Evolutionary conservation across 2,888 invertebrate species (phyloP), one percentile per base, ranked within the genome.

Genomic region (Cristatella mucedo): DNA sequence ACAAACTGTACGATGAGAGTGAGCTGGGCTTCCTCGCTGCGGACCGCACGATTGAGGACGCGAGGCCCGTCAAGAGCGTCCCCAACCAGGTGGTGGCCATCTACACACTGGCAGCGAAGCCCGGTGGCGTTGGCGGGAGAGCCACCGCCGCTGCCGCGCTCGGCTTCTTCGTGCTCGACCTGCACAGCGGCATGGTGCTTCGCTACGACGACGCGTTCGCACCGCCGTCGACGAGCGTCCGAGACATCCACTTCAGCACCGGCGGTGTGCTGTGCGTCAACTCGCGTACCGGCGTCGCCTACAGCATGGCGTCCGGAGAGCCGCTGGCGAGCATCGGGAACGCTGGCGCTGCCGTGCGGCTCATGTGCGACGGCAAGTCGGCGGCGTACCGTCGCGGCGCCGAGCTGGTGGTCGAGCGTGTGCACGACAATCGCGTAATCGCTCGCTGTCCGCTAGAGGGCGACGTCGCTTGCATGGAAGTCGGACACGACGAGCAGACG

Each of bases 211-310:
- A 36, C 18, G 26, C 22, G 16, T 36, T 36, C 36, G 26, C 26
- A 29, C 36, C 21, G 26, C 19, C 36, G 5, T 6, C 13, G 15
- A 36, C 36, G 6, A 44, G 20, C 7, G 33, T 55, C 15, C 41
- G 48, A 7, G 41, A 46, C 2, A 39, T 61, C 1, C 42, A 57
- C 5, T 59, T 61, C 47, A 49, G 56, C 3, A 30, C 38, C 4
- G 55, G 57, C 38, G 53, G 53, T 29, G 48, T 49, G 6, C 46
- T 57, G 34, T 60, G 60, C 41, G 33, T 63, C n/a, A 60, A 62
- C 38, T 34, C 46, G 6, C 33, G 48, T 16, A 57, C 55, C 24
- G 36, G 36, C 6, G 52, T 55, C 44, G 47, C 58, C 6, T 60
- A 53, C 40, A 53, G 59, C 41, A 51, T 57, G 26, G 40, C 37